Evolutionary conservation across 1,140 invertebrate species (phyloP).

Genomic region (Brachystomella parvula): DNA sequence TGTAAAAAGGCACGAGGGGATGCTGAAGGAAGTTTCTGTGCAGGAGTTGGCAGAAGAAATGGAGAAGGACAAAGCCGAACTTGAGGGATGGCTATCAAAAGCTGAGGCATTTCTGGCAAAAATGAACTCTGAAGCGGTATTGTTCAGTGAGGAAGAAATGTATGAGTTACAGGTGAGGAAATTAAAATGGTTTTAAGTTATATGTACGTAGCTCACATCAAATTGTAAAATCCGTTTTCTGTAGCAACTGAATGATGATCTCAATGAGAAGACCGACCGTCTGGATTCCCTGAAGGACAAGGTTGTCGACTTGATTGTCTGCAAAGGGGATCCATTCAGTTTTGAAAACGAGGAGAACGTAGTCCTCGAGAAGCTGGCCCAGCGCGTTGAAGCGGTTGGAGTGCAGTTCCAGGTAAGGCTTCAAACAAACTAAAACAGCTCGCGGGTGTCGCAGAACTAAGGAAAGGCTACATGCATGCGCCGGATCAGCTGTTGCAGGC

Average conservation of each 20-base stretch:
- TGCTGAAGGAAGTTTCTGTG: constrained; percentile 8
- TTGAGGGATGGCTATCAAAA: constrained; percentile 47
- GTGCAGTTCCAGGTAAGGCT: constrained; percentile 31
- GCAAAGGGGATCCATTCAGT: constrained; percentile 28
- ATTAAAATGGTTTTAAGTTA: no score
- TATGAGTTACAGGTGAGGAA: constrained; percentile 29
- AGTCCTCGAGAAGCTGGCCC: constrained; percentile 28
- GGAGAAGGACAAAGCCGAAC: constrained; percentile 39
- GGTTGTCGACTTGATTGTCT: constrained; percentile 29
- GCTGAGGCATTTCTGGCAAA: constrained; percentile 48
- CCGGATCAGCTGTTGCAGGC: no score
- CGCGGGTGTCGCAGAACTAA: no score
- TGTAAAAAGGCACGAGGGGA: constrained; percentile 24
- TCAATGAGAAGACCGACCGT: constrained; percentile 24
- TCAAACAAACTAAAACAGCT: no score
- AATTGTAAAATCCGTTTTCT: background rate
- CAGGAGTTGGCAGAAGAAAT: constrained; percentile 30
- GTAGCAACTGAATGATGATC: constrained; percentile 31
- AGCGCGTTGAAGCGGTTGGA: constrained; percentile 31
- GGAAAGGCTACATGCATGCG: no score
- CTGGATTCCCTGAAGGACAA: constrained; percentile 30
- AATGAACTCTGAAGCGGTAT: constrained; percentile 56
- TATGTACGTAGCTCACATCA: background rate
- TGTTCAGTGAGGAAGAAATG: constrained; percentile 60
- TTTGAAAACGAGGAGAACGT: constrained; percentile 29